phyloP scores from a whole-genome alignment of 2,113 vertebrate genomes.

The Lates calcarifer region DNA sequence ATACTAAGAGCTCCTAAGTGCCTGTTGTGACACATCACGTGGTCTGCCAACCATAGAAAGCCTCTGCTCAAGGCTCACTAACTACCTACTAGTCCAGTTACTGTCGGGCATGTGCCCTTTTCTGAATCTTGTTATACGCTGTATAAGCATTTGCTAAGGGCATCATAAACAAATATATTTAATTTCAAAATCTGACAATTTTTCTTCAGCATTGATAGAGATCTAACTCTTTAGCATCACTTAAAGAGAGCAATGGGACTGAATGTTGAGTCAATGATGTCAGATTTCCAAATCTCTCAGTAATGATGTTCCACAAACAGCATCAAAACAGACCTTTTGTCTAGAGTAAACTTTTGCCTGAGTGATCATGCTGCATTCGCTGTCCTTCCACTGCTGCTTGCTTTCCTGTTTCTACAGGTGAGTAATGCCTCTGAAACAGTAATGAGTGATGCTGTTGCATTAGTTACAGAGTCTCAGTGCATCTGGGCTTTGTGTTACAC shows the following conservation, averaged over 20 bases:
- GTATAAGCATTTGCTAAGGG: background rate
- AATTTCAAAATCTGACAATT: background rate
- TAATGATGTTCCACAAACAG: background rate
- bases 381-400: background rate
- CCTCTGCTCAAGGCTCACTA: constrained; percentile 66
- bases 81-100: constrained; percentile 57
- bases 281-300: background rate
- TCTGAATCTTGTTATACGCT: constrained; percentile 9
- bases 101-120: constrained; percentile 17
- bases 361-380: background rate
- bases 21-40: constrained; percentile 74
- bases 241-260: background rate
- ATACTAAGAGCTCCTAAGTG: constrained; percentile 70
- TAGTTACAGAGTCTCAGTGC: background rate
- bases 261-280: background rate
- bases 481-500: constrained; percentile 15
- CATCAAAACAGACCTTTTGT: background rate
- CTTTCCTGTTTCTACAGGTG: background rate
- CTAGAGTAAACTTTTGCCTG: background rate
- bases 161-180: background rate
- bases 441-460: background rate
- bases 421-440: constrained; percentile 1
- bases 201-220: background rate
- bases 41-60: constrained; percentile 64
- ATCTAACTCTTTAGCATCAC: background rate